Evolutionary conservation across 2,888 invertebrate species (phyloP).

Genomic region (Lapara coniferarum): DNA sequence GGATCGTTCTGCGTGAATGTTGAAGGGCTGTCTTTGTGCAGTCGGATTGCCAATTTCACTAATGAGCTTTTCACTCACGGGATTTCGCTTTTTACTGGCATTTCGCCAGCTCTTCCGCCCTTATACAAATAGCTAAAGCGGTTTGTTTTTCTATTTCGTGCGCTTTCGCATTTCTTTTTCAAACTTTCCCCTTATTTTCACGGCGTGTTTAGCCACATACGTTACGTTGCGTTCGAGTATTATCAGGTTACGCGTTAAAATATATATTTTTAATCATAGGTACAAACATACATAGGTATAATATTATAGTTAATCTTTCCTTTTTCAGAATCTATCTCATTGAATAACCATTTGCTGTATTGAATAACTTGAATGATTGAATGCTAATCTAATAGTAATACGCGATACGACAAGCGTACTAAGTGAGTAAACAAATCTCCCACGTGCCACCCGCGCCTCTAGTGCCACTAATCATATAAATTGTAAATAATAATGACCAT

Average conservation of each 20-base stretch:
- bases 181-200: not conserved
- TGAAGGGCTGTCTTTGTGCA: not conserved
- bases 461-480: not conserved
- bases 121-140: slow-evolving; percentile 7
- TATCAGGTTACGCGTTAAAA: too few species aligned
- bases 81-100: slow-evolving; percentile 18
- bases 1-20: not conserved
- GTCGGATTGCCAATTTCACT: slow-evolving; percentile 19
- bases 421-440: slow-evolving; percentile 7
- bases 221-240: too few species aligned
- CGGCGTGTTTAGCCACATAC: not conserved
- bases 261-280: too few species aligned
- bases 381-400: slow-evolving; percentile 9
- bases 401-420: not conserved
- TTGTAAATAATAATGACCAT: slow-evolving; percentile 29
- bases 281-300: not conserved
- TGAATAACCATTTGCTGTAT: not conserved
- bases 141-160: slow-evolving; percentile 11
- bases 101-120: slow-evolving; percentile 18
- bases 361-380: not conserved
- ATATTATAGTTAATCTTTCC: not conserved
- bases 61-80: slow-evolving; percentile 21
- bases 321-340: not conserved
- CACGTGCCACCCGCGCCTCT: slow-evolving; percentile 9
- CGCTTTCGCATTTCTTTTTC: slow-evolving; percentile 1